Evolutionary conservation across 64 coral and sea anemone genomes (phyloP), one percentile per base, ranked within the genome.

Genomic region (Porites lutea): DNA sequence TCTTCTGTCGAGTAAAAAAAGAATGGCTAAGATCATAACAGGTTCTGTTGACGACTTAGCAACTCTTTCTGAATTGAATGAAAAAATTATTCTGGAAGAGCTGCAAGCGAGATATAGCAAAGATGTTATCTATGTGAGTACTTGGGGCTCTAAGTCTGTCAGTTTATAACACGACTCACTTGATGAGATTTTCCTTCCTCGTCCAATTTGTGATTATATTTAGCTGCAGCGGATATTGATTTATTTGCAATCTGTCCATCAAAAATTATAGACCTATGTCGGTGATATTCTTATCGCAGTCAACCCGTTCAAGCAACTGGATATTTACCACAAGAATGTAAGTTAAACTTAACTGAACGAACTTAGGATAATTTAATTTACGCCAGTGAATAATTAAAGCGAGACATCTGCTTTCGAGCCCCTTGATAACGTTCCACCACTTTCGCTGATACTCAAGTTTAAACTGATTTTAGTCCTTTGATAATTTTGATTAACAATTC

Each of bases 241-340:
- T 65, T 43, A 19, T 87, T 18, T 22, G 50, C 27, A 8, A 57
- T 57, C 54, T 57, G 54, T 23, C 11, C 16, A n/a, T 60, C 16
- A 48, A 72, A 13, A 68, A 59, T 76, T 23, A 21, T 86, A 96
- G 95, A 96, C 92, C 0, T 94, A 96, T 53, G 95, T 96, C 48
- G 95, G 95, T 8, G 95, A 96, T 66, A 96, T 96, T 87, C 80
- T 96, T 18, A 96, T 96, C 61, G 95, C 95, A 19, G 74, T 96
- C 19, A 96, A 96, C 61, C 95, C 95, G 14, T 96, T 94, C 68
- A 96, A 96, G 88, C 67, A 43, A 20, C 54, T 96, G 81, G 87
- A 73, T 83, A 96, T 96, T 67, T 96, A 96, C 74, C 22, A 27
- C 55, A 90, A 93, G 66, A 87, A 82, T 90, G 95, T 96, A 88